Conservation (phyloP, 2,888 invertebrate species). For the Epsilonema sp. region DNA sequence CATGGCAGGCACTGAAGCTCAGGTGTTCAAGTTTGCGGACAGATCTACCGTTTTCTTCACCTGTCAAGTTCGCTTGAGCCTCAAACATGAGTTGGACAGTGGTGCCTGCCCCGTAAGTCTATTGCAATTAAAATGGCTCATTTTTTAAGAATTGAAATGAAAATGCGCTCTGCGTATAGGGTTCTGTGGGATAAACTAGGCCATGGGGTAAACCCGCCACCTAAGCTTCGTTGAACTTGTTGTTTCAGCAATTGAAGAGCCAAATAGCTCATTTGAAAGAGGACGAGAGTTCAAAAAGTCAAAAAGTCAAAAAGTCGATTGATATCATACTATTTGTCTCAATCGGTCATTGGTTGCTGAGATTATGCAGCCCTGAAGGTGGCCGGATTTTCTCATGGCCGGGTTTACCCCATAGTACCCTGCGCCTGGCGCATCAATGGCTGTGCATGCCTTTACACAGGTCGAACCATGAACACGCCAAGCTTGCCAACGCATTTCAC, state of each 20-base stretch:
- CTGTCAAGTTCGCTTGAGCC: constrained; percentile 6
- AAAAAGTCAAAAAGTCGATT: not conserved
- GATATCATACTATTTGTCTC: not conserved
- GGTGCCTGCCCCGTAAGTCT: constrained; percentile 6
- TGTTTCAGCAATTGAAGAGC: not conserved
- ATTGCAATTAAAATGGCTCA: no score
- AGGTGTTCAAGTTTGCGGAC: constrained; percentile 9
- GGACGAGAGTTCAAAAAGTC: not conserved
- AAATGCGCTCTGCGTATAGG: no score
- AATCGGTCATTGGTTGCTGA: no score
- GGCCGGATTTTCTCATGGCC: no score
- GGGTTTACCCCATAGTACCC: no score
- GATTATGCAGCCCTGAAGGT: no score
- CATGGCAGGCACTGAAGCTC: constrained; percentile 4
- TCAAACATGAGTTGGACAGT: constrained; percentile 1
- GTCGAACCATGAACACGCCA: no score
- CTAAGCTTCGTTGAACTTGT: not conserved
- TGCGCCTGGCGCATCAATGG: no score
- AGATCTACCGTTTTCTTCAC: constrained; percentile 7
- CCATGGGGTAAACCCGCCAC: no score
- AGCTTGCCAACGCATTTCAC: no score
- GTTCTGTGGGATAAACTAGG: no score
- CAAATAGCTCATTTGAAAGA: not conserved
- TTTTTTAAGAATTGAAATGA: not conserved
- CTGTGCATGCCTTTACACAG: no score